Percentiles rank a stretch among this genome's conserved stretches.
Conservation (phyloP, 2,113 vertebrate genomes). For the Hydrolagus affinis region DNA sequence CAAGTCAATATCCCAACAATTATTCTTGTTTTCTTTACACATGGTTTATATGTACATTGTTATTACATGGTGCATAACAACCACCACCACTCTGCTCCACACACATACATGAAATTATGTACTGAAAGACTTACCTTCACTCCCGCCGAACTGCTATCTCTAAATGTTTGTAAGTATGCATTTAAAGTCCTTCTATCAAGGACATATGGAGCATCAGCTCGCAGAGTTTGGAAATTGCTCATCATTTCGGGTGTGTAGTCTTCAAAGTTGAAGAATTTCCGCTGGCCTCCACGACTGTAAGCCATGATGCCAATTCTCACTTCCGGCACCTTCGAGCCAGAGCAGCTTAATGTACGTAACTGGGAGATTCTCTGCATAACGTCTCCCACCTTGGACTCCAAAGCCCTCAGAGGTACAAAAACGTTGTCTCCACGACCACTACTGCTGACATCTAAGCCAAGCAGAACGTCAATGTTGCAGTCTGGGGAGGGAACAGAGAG, state of each 20-base stretch:
- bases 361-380: conserved; percentile 75
- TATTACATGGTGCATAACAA: not conserved
- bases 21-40: too few relatives aligned
- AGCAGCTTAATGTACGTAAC: conserved; percentile 75
- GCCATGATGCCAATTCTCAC: conserved; percentile 68
- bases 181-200: conserved; percentile 65
- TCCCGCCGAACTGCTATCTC: conserved; percentile 42
- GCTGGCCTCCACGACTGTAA: conserved; percentile 52
- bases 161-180: conserved; percentile 67
- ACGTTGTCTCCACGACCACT: conserved; percentile 55
- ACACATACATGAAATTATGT: not conserved
- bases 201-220: conserved; percentile 64
- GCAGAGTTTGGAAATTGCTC: conserved; percentile 60
- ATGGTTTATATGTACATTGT: too few relatives aligned
- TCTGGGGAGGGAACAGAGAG: conserved; percentile 51
- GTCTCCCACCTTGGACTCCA: conserved; percentile 62
- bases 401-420: conserved; percentile 66
- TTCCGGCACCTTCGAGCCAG: conserved; percentile 54
- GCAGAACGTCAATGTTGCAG: conserved; percentile 77
- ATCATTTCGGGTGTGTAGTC: conserved; percentile 61
- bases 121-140: conserved; percentile 63
- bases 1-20: too few relatives aligned
- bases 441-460: conserved; percentile 78
- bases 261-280: conserved; percentile 70
- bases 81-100: not conserved